Percentiles rank a stretch among this genome's conserved stretches.
phyloP scores from a whole-genome alignment of 2,113 vertebrate species.

The Dicerorhinus sumatrensis region DNA sequence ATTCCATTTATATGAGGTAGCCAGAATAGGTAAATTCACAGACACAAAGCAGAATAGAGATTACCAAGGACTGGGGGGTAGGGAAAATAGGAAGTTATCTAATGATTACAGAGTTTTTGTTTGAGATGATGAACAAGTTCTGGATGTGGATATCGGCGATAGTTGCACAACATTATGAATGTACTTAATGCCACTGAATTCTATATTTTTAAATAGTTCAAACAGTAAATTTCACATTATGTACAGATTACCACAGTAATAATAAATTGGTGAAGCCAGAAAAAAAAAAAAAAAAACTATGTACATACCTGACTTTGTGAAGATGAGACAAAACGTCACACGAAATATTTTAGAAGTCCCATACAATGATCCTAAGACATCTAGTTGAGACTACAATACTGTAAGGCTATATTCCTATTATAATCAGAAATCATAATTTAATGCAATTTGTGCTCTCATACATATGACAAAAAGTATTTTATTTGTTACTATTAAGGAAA shows the following conservation, averaged over 20 bases:
- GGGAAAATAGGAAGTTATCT: background rate
- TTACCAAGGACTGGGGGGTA: background rate
- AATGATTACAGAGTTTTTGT: background rate
- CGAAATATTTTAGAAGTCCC: background rate
- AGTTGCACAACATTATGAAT: background rate
- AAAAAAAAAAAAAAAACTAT: background rate
- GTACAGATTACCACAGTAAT: background rate
- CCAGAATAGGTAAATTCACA: background rate
- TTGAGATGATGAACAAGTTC: slow-evolving; percentile 19
- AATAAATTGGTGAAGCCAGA: background rate
- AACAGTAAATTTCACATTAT: background rate
- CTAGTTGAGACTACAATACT: background rate
- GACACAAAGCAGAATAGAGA: background rate
- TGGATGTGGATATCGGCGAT: background rate
- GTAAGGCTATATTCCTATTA: slow-evolving; percentile 4
- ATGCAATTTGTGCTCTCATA: background rate
- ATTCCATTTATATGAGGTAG: background rate
- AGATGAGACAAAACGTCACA: background rate
- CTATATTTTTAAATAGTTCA: background rate
- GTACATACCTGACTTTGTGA: background rate
- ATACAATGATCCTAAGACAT: background rate
- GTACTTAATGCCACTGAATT: slow-evolving; percentile 12
- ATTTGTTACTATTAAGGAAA: slow-evolving; percentile 5
- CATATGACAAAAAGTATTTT: background rate
- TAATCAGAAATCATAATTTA: slow-evolving; percentile 2